A percentile compares a stretch with the other conserved stretches of the same genome.
Evolutionary conservation across 2,113 vertebrate genomes (phyloP).

Genomic region (Rhombomys opimus): DNA sequence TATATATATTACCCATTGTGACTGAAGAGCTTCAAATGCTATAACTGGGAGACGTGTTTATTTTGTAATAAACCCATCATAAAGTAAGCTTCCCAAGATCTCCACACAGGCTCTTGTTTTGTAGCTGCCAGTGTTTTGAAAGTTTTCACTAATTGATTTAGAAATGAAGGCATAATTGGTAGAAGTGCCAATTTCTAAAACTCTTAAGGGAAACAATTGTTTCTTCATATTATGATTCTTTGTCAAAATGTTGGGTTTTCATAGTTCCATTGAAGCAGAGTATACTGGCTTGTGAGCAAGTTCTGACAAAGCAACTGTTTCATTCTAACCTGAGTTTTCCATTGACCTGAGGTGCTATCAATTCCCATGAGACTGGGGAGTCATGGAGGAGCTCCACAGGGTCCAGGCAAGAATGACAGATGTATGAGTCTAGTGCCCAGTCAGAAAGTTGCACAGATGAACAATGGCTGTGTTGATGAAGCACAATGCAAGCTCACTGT

Average conservation of each 20-base stretch:
- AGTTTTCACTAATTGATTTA: conserved; percentile 1
- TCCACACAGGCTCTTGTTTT: background rate
- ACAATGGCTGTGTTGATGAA: fast-evolving
- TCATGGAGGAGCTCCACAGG: fast-evolving
- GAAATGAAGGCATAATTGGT: conserved; percentile 44
- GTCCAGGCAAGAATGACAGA: fast-evolving
- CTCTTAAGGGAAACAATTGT: background rate
- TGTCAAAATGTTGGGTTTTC: background rate
- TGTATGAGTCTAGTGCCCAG: fast-evolving
- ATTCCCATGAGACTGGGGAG: background rate
- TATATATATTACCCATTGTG: background rate
- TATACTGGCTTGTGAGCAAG: fast-evolving
- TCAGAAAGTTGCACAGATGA: fast-evolving
- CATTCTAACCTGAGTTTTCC: background rate
- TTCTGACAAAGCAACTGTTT: background rate
- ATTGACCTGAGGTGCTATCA: background rate
- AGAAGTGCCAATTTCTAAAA: conserved; percentile 21
- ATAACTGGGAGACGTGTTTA: background rate
- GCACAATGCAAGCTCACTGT: fast-evolving
- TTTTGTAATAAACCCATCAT: conserved; percentile 3
- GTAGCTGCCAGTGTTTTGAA: background rate
- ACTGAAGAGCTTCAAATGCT: background rate
- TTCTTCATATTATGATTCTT: background rate
- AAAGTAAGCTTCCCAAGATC: conserved; percentile 29
- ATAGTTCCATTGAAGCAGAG: background rate